phyloP scores from a whole-genome alignment of 2,113 vertebrate species.

The Xyliphius kryptos region DNA sequence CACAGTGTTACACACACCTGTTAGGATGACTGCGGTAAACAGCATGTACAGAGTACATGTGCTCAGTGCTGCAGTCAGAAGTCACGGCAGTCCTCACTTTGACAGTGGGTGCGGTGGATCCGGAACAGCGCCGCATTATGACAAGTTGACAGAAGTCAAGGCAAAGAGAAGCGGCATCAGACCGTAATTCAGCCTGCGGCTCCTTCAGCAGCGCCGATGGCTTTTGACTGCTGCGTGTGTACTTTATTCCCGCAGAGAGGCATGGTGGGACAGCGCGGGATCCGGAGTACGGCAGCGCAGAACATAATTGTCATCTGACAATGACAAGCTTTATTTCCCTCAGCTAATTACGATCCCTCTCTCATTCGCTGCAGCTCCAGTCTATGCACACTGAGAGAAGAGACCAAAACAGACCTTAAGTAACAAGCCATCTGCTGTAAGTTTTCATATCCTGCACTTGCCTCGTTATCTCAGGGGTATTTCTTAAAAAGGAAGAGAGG shows the following conservation, averaged over 20 bases:
- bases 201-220: constrained; percentile 2
- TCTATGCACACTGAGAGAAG: not conserved
- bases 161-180: not conserved
- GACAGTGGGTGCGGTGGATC: not conserved
- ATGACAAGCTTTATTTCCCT: constrained; percentile 30
- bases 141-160: constrained; percentile 5
- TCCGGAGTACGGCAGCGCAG: constrained; percentile 8
- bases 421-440: constrained; percentile 28
- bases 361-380: constrained; percentile 4
- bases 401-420: constrained; percentile 30
- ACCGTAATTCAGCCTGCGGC: constrained; percentile 7
- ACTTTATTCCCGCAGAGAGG: constrained; percentile 23
- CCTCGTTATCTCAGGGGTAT: not conserved
- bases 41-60: not conserved
- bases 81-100: not conserved
- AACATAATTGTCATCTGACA: constrained; percentile 32
- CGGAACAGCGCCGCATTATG: constrained; percentile 9
- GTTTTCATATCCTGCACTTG: constrained; percentile 3
- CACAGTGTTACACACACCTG: constrained; percentile 13
- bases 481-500: no score
- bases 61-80: constrained; percentile 3
- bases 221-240: constrained; percentile 27
- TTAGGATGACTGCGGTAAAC: not conserved
- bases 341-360: constrained; percentile 25
- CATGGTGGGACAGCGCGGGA: constrained; percentile 13